phyloP scores from a whole-genome alignment of 2,113 vertebrate genomes.

The Menura novaehollandiae region DNA sequence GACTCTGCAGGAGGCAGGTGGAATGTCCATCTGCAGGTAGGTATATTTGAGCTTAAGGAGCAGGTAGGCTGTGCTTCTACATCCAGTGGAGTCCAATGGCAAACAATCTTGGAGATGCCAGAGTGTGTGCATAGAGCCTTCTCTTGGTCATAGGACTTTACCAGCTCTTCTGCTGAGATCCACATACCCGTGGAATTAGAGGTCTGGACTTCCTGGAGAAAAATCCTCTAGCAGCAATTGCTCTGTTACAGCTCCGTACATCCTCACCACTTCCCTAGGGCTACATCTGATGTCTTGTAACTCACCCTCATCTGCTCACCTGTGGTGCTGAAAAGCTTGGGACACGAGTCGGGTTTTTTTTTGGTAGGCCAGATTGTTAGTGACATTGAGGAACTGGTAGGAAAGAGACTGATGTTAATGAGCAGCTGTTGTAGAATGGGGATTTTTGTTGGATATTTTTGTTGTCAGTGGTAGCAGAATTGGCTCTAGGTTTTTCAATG shows the following conservation, averaged over 20 bases:
- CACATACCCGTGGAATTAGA: fast-evolving
- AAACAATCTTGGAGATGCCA: background rate
- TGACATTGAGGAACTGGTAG: background rate
- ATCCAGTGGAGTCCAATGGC: background rate
- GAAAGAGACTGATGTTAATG: background rate
- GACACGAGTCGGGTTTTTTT: fast-evolving
- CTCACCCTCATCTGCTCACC: background rate
- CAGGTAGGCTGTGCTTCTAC: background rate
- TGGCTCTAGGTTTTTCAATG: background rate
- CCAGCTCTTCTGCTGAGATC: background rate
- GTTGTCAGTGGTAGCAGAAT: background rate
- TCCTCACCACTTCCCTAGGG: fast-evolving
- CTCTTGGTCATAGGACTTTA: background rate
- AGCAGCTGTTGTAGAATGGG: background rate
- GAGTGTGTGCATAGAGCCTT: background rate
- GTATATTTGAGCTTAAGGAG: background rate
- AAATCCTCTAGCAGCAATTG: fast-evolving
- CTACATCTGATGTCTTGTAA: background rate
- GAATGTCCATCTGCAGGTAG: background rate
- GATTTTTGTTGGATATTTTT: background rate
- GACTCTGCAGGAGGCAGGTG: background rate
- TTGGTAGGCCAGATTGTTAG: background rate
- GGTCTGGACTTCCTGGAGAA: background rate
- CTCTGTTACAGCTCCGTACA: background rate
- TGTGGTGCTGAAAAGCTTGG: background rate